phyloP scores from a whole-genome alignment of 2,797 vertebrate species.

The Gadopsis marmoratus region DNA sequence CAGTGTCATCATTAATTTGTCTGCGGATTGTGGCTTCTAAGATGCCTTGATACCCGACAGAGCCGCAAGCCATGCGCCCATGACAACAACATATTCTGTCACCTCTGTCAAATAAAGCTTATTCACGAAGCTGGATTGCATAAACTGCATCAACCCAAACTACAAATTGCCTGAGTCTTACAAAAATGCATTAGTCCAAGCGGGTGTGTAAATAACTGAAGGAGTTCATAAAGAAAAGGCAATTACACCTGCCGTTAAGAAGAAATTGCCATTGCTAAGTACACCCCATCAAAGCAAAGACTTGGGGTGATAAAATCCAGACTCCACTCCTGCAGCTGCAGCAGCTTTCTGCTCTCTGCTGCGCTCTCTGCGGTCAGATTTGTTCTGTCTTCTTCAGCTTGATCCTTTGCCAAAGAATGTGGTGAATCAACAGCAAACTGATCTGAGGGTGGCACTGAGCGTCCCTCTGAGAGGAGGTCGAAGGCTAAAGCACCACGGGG shows the following conservation, averaged over 20 bases:
- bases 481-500: conserved; percentile 57
- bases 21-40: neutral
- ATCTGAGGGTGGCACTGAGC: conserved; percentile 74
- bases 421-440: conserved; percentile 74
- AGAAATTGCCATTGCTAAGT: conserved; percentile 60
- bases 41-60: neutral
- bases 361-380: conserved; percentile 67
- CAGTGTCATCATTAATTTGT: neutral
- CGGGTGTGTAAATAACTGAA: conserved; percentile 23
- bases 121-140: neutral
- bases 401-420: conserved; percentile 70
- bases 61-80: neutral
- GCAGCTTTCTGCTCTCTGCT: conserved; percentile 38
- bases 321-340: conserved; percentile 50
- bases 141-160: conserved; percentile 4
- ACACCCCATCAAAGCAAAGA: conserved; percentile 68
- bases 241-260: conserved; percentile 50
- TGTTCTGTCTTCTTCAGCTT: conserved; percentile 59
- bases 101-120: conserved; percentile 3
- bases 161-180: neutral
- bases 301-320: conserved; percentile 60
- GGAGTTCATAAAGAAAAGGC: conserved; percentile 46
- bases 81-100: conserved; percentile 7
- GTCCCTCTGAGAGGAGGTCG: conserved; percentile 76
- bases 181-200: neutral